Percentiles rank a stretch among this genome's conserved stretches.
These are phyloP conservation scores for Microvelia longipes DNA, from an alignment of 1,140 invertebrate species.

Conservation along the genomic window DNA sequence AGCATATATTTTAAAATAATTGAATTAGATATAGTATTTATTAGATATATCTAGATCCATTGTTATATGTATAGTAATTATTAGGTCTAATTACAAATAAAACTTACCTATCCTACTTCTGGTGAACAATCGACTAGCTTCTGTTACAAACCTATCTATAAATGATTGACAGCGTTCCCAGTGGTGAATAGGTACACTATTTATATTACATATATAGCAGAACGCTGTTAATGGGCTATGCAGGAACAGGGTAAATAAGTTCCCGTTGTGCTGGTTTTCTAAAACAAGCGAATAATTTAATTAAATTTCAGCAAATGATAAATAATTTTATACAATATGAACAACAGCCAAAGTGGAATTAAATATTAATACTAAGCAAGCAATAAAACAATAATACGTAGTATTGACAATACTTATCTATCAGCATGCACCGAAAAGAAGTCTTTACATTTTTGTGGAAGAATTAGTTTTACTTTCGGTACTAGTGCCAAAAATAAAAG, in stretches of 20 bases:
- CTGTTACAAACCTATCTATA: constrained; percentile 77
- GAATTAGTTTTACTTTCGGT: too few relatives aligned
- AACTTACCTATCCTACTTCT: constrained; percentile 66
- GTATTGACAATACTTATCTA: too few relatives aligned
- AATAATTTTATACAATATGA: constrained; percentile 4
- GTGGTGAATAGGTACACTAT: constrained; percentile 63
- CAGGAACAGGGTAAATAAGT: constrained; percentile 85
- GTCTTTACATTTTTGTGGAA: too few relatives aligned
- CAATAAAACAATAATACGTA: too few relatives aligned
- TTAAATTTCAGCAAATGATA: constrained; percentile 3
- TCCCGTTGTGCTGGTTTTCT: constrained; percentile 83
- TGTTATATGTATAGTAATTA: too few relatives aligned
- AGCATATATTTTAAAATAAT: too few relatives aligned
- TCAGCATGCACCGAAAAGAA: too few relatives aligned
- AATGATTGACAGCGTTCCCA: constrained; percentile 82
- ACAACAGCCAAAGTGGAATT: background rate
- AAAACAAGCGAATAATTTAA: constrained; percentile 28
- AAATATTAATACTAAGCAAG: background rate
- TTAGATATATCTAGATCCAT: too few relatives aligned
- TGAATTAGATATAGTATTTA: too few relatives aligned
- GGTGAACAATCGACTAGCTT: constrained; percentile 68
- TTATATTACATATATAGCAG: constrained; percentile 80
- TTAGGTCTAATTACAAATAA: too few relatives aligned
- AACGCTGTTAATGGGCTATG: constrained; percentile 86
- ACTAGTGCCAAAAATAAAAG: too few relatives aligned